Evolutionary conservation across 1,140 invertebrate species (phyloP), one percentile per base, ranked within the genome.

Genomic region (Kradibia gibbosae): DNA sequence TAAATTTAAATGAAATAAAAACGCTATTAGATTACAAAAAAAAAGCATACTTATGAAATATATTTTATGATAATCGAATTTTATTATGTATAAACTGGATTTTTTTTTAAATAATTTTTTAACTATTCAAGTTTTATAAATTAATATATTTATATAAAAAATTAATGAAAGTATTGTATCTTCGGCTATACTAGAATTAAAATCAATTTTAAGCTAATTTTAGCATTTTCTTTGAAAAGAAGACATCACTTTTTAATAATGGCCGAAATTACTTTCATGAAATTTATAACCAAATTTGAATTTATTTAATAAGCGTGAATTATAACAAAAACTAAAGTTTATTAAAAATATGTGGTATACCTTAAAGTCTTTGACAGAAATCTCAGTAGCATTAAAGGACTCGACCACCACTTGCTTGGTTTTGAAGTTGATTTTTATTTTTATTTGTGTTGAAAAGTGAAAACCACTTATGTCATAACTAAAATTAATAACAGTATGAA

Each of bases 341-440:
- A 39, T 39, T 39, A 13, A 55, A 55, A 28, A 34, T 1, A 5
- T 42, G 28, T 34, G 1, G 36, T 55, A 28, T 70, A 78, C 34
- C 31, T 78, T 20, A 0, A 71, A 17, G 42, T 65, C 34, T 74
- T 74, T 45, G 0, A 80, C 3, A n/a, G 65, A 25, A 25, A 62
- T 28, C 45, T 25, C n/a, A 1, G 76, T 82, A 65, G 7, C 20
- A 28, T 20, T 65, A 3, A 75, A 48, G 17, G 3, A 62, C 1
- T 15, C 10, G 1, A 80, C 20, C 25, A 45, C 57, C n/a, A 73
- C 31, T 57, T 62, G 39, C 3, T 67, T 77, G 13, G 34, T 39
- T 36, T 65, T 80, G 25, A 62, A 48, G n/a, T 81, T 78, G 5
- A 81, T 22, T n/a, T 75, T 80, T 31, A 79, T 42, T 42, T 79